Percentiles rank a stretch among this genome's conserved stretches.
Conservation (phyloP, 2,888 invertebrate species). For the Chrysolina americana region DNA sequence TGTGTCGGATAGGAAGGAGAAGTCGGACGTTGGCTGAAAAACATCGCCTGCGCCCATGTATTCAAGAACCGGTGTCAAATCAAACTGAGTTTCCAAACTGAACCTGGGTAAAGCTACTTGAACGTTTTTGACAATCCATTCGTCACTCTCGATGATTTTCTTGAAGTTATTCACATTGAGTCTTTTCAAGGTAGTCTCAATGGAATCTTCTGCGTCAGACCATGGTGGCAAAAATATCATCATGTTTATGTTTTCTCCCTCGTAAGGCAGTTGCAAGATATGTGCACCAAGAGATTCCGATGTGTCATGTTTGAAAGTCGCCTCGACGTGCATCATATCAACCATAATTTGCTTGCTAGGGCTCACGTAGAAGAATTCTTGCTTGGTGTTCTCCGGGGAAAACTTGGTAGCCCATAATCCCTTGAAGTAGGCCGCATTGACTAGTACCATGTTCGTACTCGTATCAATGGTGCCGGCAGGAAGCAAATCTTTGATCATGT, state of each 20-base stretch:
- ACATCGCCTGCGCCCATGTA: conserved; percentile 81
- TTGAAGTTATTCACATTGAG: conserved; percentile 79
- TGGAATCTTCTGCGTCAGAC: conserved; percentile 71
- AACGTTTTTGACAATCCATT: conserved; percentile 80
- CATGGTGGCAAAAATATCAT: conserved; percentile 87
- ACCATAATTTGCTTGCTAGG: conserved; percentile 81
- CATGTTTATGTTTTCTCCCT: conserved; percentile 87
- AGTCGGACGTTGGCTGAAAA: conserved; percentile 76
- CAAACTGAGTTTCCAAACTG: conserved; percentile 80
- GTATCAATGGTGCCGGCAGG: conserved; percentile 76
- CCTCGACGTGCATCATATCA: conserved; percentile 92
- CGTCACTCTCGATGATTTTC: conserved; percentile 76
- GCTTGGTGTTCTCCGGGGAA: conserved; percentile 78
- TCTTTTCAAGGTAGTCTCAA: conserved; percentile 80
- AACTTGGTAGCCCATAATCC: conserved; percentile 90
- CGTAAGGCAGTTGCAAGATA: conserved; percentile 88
- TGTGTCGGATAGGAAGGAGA: conserved; percentile 75
- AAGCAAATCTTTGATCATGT: conserved; percentile 83
- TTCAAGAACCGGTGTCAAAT: conserved; percentile 78
- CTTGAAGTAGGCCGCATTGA: conserved; percentile 93
- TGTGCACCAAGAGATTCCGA: conserved; percentile 85
- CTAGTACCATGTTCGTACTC: conserved; percentile 81
- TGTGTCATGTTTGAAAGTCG: conserved; percentile 84
- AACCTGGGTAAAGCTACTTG: conserved; percentile 88
- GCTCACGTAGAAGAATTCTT: conserved; percentile 83